Evolutionary conservation across 2,797 vertebrate genomes (phyloP), one percentile per base, ranked within the genome.

Genomic region (Cetoscarus ocellatus): DNA sequence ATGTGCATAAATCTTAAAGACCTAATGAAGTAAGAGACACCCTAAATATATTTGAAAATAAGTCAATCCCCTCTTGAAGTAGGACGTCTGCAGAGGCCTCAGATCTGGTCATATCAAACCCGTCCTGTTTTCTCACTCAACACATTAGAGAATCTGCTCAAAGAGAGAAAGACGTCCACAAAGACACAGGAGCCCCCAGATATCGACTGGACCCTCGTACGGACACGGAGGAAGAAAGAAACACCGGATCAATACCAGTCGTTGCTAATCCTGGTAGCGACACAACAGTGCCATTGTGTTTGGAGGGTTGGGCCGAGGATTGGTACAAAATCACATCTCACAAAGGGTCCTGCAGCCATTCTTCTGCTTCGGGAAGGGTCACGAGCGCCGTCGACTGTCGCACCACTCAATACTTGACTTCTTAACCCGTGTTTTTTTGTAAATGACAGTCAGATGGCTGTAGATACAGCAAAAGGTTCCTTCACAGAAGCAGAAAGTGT

Each of bases 131-230:
- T 51, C 51, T 54, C 64, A 18, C 61, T 15, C 75, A 82, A 56
- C 75, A 83, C 77, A 83, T 62, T 38, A 65, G 55, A 68, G 71
- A 77, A 60, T 52, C 68, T 54, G 68, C 59, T 49, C 62, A 83
- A 71, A 73, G 61, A 80, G 71, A 57, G 55, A 72, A 61, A 71
- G 56, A 66, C 50, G 44, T 66, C 61, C 78, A 86, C 79, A 80
- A 85, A 90, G 86, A 84, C 88, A 86, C 74, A 82, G 70, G 84
- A 89, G 88, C 85, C 43, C 55, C 56, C 64, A 73, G 72, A 82
- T 91, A 92, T 90, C 80, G 91, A 92, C 75, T 56, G 65, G 62
- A 47, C 77, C 80, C 77, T 84, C 81, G 78, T 79, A 82, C 77
- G 64, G 77, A 71, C 79, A 75, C 18, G 64, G 80, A 84, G 71